Percentiles rank a stretch among this genome's conserved stretches.
phyloP scores from a whole-genome alignment of 2,888 invertebrate genomes.

The Nemoura dubitans region DNA sequence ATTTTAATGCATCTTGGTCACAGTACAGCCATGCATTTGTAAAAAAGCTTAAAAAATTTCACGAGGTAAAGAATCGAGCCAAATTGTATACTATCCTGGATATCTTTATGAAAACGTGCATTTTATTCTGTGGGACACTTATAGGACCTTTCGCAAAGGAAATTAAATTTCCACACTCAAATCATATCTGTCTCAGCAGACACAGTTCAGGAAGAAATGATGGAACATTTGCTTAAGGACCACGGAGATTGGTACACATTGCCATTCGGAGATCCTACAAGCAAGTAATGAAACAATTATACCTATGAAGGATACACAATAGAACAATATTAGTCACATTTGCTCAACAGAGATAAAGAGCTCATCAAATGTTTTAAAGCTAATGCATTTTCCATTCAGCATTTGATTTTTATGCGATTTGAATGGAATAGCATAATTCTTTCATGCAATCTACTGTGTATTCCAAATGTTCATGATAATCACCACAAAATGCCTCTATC shows the following conservation, averaged over 20 bases:
- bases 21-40: not conserved
- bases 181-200: conserved; percentile 31
- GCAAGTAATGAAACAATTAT: conserved; percentile 13
- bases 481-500: too few species aligned
- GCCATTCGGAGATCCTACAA: conserved; percentile 16
- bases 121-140: not conserved
- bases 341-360: too few species aligned
- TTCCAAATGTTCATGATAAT: too few species aligned
- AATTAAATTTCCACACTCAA: not conserved
- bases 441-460: too few species aligned
- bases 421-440: too few species aligned
- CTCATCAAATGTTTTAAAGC: too few species aligned
- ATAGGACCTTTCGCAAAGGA: not conserved
- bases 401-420: too few species aligned
- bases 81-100: too few species aligned
- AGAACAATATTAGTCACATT: too few species aligned
- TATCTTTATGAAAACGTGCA: not conserved
- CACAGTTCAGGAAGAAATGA: conserved; percentile 20
- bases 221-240: not conserved
- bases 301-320: too few species aligned
- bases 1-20: conserved; percentile 34
- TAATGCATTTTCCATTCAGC: too few species aligned
- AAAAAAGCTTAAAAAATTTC: conserved; percentile 34
- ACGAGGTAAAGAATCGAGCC: not conserved
- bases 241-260: conserved; percentile 38